Base-by-base conservation (phyloP, 2,888 invertebrate species). In the Cabera pusaria region DNA sequence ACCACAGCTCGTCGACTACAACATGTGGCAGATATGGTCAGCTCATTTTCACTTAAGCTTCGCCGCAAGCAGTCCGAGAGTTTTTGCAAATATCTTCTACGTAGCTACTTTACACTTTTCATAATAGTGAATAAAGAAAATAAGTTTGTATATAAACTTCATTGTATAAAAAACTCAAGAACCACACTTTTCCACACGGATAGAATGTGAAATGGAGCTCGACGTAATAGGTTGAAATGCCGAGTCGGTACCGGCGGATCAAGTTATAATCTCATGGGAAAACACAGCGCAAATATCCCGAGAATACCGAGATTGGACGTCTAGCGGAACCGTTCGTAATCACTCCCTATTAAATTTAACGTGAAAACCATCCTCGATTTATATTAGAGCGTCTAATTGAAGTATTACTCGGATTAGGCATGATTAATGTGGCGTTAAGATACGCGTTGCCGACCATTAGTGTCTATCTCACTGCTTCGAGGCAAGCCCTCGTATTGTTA, bases 401-500 rank as follows among this genome's bases (percentile, higher is more conserved):
- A 53, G 46, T 56, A 50, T 44, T 40, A 52, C 36, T 49, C 39
- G 47, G 52, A 41, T 35, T 54, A 52, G 45, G 56, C 44, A 49
- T 62, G 60, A 64, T 64, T 62, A 66, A 68, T 70, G 65, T 63
- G 57, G 61, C 56, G 66, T 61, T 59, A 66, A 67, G 65, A 62
- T 64, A 52, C 43, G 44, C 43, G 40, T 40, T 49, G 45, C 41
- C 40, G 39, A 31, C 35, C 44, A 44, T 38, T 38, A 44, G 34
- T 22, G 38, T 26, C 44, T 34, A 39, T 39, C 35, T 38, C 36
- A 23, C 22, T 17, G 36, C 42, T 43, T 20, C 7, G n/a, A 42
- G 36, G 25, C 38, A 34, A 44, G 26, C n/a, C n/a, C n/a, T n/a
- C n/a, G n/a, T n/a, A n/a, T n/a, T n/a, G n/a, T n/a, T n/a, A n/a